A percentile compares a stretch with the other conserved stretches of the same genome.
phyloP scores from a whole-genome alignment of 2,888 invertebrate species.

The Exephanes ischioxanthus region DNA sequence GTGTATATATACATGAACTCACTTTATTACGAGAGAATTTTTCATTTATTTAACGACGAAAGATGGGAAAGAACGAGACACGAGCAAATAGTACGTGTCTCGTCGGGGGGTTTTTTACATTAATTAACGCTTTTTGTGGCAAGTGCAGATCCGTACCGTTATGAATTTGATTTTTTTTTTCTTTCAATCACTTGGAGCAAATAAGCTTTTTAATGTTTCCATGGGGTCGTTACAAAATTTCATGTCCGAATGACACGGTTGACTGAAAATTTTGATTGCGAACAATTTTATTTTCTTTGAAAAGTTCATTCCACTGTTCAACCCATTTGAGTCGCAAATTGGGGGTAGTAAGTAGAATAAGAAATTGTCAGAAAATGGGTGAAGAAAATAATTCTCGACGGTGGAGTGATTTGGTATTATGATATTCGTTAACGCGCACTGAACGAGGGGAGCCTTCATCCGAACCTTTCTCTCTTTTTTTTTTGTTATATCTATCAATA shows the following conservation, averaged over 20 bases:
- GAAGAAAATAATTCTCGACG: neutral
- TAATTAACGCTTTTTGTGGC: constrained; percentile 7
- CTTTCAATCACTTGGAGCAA: neutral
- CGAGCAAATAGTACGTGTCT: neutral
- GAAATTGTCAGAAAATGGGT: neutral
- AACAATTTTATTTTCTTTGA: neutral
- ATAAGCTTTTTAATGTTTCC: neutral
- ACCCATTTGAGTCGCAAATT: neutral
- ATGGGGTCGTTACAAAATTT: neutral
- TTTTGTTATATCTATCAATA: constrained; percentile 36
- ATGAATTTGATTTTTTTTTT: constrained; percentile 14
- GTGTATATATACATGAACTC: neutral
- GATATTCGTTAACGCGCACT: constrained; percentile 39
- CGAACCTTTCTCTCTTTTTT: constrained; percentile 65
- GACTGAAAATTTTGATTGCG: neutral
- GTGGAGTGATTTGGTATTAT: neutral
- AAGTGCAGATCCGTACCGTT: neutral
- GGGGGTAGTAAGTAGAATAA: neutral
- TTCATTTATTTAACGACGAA: constrained; percentile 32
- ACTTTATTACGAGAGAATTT: constrained; percentile 7
- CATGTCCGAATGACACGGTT: neutral
- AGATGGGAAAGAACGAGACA: neutral
- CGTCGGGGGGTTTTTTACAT: neutral
- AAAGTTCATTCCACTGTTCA: neutral
- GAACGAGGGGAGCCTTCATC: constrained; percentile 77